These are phyloP conservation scores for Vicugna pacos DNA, from an alignment of 2,113 vertebrate genomes.

Conservation along the genomic window DNA sequence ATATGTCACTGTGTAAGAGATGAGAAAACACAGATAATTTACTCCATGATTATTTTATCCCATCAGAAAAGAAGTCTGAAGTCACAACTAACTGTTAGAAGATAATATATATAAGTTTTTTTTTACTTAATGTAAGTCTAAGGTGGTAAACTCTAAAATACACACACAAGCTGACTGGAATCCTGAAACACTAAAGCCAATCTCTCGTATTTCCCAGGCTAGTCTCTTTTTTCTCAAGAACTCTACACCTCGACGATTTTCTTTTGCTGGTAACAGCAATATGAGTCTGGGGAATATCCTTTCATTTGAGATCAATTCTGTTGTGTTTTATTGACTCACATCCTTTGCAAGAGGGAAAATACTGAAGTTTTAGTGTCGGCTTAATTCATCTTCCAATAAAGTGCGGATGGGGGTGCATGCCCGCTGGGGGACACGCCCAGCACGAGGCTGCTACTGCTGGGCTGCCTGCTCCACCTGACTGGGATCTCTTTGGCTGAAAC, in stretches of 20 bases:
- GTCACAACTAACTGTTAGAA: neutral
- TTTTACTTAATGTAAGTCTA: neutral
- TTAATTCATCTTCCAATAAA: neutral
- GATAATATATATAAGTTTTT: neutral
- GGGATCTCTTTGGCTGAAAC: neutral
- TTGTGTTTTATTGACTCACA: neutral
- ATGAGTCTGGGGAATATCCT: neutral
- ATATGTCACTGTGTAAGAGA: neutral
- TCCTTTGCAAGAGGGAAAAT: neutral
- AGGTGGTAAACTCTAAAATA: neutral
- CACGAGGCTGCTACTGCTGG: too few species aligned
- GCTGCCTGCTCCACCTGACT: neutral
- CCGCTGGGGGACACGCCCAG: rapidly evolving
- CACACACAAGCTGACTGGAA: neutral
- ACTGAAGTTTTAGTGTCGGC: neutral
- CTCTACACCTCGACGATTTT: neutral
- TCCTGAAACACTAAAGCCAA: neutral
- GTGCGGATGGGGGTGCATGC: neutral
- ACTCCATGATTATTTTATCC: neutral
- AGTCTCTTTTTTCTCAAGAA: neutral
- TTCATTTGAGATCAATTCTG: neutral
- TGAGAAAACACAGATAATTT: neutral
- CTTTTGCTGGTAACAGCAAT: neutral
- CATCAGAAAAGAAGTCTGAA: neutral
- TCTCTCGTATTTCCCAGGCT: neutral